Conservation (phyloP, 2,888 invertebrate genomes). For the Drosophila mettleri region DNA sequence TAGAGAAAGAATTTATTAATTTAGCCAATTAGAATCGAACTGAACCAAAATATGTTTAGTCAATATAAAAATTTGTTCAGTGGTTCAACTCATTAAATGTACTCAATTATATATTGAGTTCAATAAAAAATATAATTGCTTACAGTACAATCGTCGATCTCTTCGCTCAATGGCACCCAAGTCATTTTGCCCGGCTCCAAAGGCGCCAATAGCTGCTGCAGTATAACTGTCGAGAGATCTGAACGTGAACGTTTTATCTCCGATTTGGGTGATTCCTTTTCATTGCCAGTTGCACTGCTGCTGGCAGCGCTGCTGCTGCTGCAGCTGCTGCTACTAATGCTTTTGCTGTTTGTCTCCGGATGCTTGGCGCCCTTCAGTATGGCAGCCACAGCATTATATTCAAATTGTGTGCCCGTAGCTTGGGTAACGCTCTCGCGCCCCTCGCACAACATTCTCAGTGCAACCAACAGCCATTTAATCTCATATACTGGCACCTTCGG, state of each 20-base stretch:
- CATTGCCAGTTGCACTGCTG: slow-evolving; percentile 78
- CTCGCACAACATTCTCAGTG: slow-evolving; percentile 90
- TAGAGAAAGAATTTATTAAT: not conserved
- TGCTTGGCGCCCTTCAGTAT: slow-evolving; percentile 91
- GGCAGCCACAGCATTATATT: slow-evolving; percentile 91
- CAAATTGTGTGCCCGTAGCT: slow-evolving; percentile 85
- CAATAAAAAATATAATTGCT: slow-evolving; percentile 58
- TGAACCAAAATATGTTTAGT: no score
- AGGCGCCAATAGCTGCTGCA: slow-evolving; percentile 90
- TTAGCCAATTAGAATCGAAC: not conserved
- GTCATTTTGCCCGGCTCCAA: slow-evolving; percentile 86
- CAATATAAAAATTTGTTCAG: no score
- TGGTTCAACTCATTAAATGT: no score
- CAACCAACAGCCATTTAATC: slow-evolving; percentile 88
- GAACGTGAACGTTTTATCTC: slow-evolving; percentile 87
- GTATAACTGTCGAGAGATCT: slow-evolving; percentile 89
- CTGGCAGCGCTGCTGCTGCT: slow-evolving; percentile 32
- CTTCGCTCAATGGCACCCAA: slow-evolving; percentile 85
- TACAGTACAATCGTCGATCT: slow-evolving; percentile 85
- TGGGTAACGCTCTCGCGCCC: slow-evolving; percentile 80
- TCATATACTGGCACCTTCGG: slow-evolving; percentile 84
- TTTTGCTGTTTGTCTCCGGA: slow-evolving; percentile 86
- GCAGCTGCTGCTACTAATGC: slow-evolving; percentile 83
- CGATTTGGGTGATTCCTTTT: slow-evolving; percentile 87
- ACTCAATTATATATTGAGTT: not conserved